Conservation (phyloP, 1,140 invertebrate genomes). For the Monochamus saltuarius region DNA sequence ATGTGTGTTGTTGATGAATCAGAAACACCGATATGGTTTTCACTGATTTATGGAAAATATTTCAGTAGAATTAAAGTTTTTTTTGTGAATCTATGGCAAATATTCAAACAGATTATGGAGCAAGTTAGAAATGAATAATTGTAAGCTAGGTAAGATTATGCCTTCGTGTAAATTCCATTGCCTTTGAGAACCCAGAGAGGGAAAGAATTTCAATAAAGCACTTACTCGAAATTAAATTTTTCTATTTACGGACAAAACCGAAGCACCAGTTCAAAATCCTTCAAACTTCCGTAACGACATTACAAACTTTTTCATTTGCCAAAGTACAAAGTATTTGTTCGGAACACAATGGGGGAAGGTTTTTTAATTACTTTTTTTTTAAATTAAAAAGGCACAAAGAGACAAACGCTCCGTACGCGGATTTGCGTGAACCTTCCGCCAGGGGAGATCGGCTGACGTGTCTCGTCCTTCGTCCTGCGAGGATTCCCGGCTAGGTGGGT, state of each 20-base stretch:
- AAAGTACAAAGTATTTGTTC: background rate
- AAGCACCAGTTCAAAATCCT: background rate
- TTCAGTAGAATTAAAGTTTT: too few species aligned
- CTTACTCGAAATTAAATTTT: background rate
- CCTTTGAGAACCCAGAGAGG: background rate
- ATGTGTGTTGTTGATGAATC: too few species aligned
- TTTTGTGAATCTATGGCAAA: too few species aligned
- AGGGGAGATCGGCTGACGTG: background rate
- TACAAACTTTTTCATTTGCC: background rate
- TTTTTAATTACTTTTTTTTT: slow-evolving; percentile 33
- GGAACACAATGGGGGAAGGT: slow-evolving; percentile 27
- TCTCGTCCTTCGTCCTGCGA: slow-evolving; percentile 15
- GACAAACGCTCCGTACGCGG: slow-evolving; percentile 9
- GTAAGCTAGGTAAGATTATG: too few species aligned
- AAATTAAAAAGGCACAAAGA: slow-evolving; percentile 15
- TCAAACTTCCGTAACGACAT: background rate
- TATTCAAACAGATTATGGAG: too few species aligned
- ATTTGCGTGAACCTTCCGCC: slow-evolving; percentile 11
- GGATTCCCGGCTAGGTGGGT: slow-evolving; percentile 9
- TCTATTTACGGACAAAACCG: background rate
- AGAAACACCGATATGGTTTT: too few species aligned
- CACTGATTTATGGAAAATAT: too few species aligned
- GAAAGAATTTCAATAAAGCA: slow-evolving; percentile 1
- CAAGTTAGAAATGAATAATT: too few species aligned
- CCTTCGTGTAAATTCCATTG: too few species aligned